These are phyloP conservation scores for Coregonus sp. DNA, from an alignment of 2,797 vertebrate species.

Conservation along the genomic window DNA sequence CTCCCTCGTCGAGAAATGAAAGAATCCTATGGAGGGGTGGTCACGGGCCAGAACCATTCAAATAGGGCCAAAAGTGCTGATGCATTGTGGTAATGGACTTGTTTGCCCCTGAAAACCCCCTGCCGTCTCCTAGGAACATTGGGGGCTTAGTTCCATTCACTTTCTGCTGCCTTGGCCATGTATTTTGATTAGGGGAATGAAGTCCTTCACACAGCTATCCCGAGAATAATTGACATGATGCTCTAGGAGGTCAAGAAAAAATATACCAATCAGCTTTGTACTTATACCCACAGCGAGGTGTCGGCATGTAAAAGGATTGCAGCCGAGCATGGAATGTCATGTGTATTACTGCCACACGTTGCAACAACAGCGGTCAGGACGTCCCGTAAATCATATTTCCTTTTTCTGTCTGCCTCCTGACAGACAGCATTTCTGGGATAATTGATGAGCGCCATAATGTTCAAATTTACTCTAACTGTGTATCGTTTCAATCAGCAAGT, in stretches of 20 bases:
- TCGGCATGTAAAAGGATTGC: slow-evolving; percentile 65
- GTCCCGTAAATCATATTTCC: slow-evolving; percentile 69
- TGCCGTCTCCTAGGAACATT: slow-evolving; percentile 67
- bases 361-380: slow-evolving; percentile 64
- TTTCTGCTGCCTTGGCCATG: slow-evolving; percentile 81
- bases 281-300: slow-evolving; percentile 59
- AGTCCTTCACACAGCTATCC: slow-evolving; percentile 69
- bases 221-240: slow-evolving; percentile 76
- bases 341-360: slow-evolving; percentile 69
- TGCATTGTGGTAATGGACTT: slow-evolving; percentile 76
- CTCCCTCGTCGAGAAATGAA: slow-evolving; percentile 54
- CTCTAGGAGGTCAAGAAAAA: slow-evolving; percentile 72
- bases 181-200: slow-evolving; percentile 83
- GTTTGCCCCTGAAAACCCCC: slow-evolving; percentile 63
- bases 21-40: slow-evolving; percentile 55
- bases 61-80: slow-evolving; percentile 74
- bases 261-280: slow-evolving; percentile 46
- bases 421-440: slow-evolving; percentile 64
- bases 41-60: slow-evolving; percentile 66
- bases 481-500: slow-evolving; percentile 33
- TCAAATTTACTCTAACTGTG: slow-evolving; percentile 51
- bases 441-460: slow-evolving; percentile 69
- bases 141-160: slow-evolving; percentile 69
- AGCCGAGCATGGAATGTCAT: slow-evolving; percentile 54
- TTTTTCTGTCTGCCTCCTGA: slow-evolving; percentile 16